phyloP scores from a whole-genome alignment of 2,113 vertebrate genomes.

The Hemibagrus wyckioides region DNA sequence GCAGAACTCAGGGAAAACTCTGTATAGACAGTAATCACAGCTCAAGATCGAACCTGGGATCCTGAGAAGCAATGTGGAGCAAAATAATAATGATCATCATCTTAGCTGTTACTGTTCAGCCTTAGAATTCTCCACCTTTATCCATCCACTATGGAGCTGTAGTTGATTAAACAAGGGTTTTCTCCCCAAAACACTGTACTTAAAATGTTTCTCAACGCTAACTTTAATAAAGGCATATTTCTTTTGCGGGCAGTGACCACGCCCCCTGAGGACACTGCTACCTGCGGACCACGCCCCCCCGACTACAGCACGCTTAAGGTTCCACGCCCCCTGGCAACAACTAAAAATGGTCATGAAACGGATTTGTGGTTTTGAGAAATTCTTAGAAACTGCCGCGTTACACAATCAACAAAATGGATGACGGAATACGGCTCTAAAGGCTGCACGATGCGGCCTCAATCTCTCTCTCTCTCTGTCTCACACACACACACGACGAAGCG shows the following conservation, averaged over 20 bases:
- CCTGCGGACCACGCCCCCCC: not conserved
- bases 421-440: not conserved
- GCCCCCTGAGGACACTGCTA: not conserved
- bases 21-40: not conserved
- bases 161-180: not conserved
- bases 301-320: not conserved
- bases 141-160: too few species aligned
- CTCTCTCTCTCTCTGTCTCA: not conserved
- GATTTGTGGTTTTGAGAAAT: not conserved
- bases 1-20: not conserved
- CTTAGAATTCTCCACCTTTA: too few species aligned
- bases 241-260: not conserved
- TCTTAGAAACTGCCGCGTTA: too few species aligned
- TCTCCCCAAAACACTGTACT: too few species aligned
- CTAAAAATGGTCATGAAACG: not conserved
- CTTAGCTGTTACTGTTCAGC: not conserved
- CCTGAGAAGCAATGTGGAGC: not conserved
- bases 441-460: not conserved
- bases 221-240: not conserved
- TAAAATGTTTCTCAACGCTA: not conserved
- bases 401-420: slow-evolving; percentile 11
- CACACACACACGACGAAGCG: not conserved
- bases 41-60: not conserved
- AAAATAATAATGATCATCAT: not conserved
- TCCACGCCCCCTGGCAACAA: not conserved